A percentile compares a stretch with the other conserved stretches of the same genome.
Evolutionary conservation across 2,888 invertebrate genomes (phyloP).

Genomic region (Epiblema foenella): DNA sequence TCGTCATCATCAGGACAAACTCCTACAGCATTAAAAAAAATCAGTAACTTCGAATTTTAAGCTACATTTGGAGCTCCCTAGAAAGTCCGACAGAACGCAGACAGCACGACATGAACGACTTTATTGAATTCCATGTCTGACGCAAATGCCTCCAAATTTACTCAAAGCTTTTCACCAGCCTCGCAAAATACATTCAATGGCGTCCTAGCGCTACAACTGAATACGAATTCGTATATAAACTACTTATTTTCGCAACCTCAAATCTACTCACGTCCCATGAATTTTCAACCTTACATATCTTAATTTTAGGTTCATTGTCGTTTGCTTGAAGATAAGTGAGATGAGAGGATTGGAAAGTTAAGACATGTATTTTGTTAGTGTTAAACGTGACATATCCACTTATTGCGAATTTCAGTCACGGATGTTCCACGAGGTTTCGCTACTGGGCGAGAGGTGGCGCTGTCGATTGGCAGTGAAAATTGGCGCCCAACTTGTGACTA

Average conservation of each 20-base stretch:
- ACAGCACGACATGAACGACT: conserved; percentile 24
- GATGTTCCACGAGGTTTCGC: conserved; percentile 61
- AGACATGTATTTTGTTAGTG: conserved; percentile 62
- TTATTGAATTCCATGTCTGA: conserved; percentile 41
- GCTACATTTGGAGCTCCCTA: not conserved
- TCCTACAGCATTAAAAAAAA: no score
- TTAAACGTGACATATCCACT: conserved; percentile 65
- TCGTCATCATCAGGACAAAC: no score
- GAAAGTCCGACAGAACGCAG: not conserved
- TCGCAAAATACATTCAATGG: conserved; percentile 44
- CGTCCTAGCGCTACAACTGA: conserved; percentile 37
- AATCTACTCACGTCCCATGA: not conserved
- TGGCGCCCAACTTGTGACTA: conserved; percentile 68
- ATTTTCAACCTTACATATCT: not conserved
- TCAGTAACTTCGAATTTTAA: no score
- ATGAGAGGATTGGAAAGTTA: conserved; percentile 14
- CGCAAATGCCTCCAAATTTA: conserved; percentile 40
- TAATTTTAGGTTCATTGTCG: not conserved
- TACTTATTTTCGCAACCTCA: conserved; percentile 18
- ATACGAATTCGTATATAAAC: conserved; percentile 40
- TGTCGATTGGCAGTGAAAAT: conserved; percentile 72
- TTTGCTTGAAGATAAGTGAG: not conserved
- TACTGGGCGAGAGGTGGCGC: conserved; percentile 69
- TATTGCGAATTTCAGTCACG: conserved; percentile 73
- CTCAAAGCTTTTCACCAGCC: conserved; percentile 42